Conservation (phyloP, 2,113 vertebrate species). For the Clarias magur region DNA sequence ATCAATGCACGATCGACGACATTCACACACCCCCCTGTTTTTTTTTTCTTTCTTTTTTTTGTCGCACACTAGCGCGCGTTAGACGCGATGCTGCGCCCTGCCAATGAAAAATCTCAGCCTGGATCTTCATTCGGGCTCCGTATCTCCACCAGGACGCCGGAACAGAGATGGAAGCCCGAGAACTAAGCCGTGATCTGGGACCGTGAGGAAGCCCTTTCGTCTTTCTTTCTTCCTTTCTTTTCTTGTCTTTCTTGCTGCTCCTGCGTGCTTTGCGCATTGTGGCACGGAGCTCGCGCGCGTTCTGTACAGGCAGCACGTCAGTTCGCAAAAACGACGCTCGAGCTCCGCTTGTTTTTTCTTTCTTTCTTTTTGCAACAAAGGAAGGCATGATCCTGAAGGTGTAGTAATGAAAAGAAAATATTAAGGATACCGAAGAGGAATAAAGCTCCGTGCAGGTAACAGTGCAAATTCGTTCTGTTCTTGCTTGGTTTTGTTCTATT, state of each 20-base stretch:
- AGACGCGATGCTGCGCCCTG: not conserved
- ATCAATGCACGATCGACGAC: slow-evolving; percentile 9
- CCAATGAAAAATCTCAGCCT: not conserved
- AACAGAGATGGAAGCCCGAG: not conserved
- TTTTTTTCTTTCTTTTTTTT: not conserved
- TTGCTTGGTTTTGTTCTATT: not conserved
- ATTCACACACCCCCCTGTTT: not conserved
- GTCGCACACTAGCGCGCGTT: not conserved
- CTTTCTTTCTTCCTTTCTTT: not conserved
- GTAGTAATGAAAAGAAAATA: slow-evolving; percentile 52
- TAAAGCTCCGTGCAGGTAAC: slow-evolving; percentile 57
- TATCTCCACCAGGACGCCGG: slow-evolving; percentile 6
- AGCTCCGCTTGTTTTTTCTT: not conserved
- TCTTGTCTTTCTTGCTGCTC: not conserved
- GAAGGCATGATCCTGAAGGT: slow-evolving; percentile 1
- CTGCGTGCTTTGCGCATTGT: not conserved
- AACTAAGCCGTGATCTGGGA: slow-evolving; percentile 1
- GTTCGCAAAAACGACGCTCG: not conserved
- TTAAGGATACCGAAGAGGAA: slow-evolving; percentile 55
- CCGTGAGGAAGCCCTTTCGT: not conserved
- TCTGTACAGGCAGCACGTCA: slow-evolving; percentile 7
- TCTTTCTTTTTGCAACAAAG: not conserved
- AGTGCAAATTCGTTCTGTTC: slow-evolving; percentile 45
- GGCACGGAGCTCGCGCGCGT: slow-evolving; percentile 22
- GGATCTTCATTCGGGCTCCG: not conserved